A percentile compares a stretch with the other conserved stretches of the same genome.
phyloP scores from a whole-genome alignment of 1,140 invertebrate species.

The Caenorhabditis brenneri region DNA sequence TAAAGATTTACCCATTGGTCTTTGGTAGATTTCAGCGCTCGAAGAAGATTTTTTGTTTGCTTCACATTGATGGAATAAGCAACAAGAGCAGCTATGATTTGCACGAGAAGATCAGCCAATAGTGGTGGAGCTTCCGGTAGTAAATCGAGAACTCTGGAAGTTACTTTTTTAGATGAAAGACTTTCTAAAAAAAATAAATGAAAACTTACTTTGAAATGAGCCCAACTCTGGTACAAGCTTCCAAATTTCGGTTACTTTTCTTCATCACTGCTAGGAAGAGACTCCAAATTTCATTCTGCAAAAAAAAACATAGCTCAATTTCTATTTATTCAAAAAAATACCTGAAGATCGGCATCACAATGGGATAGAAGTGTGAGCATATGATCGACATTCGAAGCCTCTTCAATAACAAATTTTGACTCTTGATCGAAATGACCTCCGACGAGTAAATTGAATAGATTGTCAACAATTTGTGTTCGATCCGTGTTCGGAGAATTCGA shows the following conservation, averaged over 20 bases:
- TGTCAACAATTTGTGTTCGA: conserved; percentile 63
- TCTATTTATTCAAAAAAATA: conserved; percentile 71
- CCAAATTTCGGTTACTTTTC: conserved; percentile 94
- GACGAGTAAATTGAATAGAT: conserved; percentile 78
- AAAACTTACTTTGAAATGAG: conserved; percentile 79
- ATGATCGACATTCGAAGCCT: conserved; percentile 93
- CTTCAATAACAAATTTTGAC: conserved; percentile 96
- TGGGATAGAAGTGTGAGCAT: conserved; percentile 95
- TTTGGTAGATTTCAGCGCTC: conserved; percentile 90
- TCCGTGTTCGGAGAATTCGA: conserved; percentile 59
- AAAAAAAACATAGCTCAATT: neutral
- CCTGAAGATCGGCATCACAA: conserved; percentile 92
- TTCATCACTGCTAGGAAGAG: conserved; percentile 96
- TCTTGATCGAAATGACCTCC: conserved; percentile 99
- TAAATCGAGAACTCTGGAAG: conserved; percentile 82
- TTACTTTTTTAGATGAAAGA: too few species aligned
- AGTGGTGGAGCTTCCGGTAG: conserved; percentile 87
- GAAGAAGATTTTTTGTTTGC: conserved; percentile 92
- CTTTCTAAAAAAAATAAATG: neutral
- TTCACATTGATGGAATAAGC: conserved; percentile 98
- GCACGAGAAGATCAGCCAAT: conserved; percentile 94
- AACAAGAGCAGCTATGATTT: conserved; percentile 93
- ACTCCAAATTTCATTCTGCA: conserved; percentile 97
- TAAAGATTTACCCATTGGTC: conserved; percentile 96
- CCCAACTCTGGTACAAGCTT: conserved; percentile 95